phyloP scores from a whole-genome alignment of 1,140 invertebrate genomes.

The Himalopsyche phryganea region DNA sequence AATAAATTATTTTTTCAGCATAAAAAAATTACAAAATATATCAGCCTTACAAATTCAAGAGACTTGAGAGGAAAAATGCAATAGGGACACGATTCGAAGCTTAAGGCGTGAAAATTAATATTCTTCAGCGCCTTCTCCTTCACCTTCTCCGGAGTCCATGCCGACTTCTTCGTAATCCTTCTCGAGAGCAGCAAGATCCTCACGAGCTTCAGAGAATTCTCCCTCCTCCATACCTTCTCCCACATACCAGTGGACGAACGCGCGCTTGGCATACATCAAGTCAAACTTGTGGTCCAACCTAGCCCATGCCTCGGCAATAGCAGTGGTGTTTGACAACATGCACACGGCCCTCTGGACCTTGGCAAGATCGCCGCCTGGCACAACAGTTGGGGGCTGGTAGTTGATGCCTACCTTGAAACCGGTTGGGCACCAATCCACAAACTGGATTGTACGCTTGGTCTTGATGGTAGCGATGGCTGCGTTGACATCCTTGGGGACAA shows the following conservation, averaged over 20 bases:
- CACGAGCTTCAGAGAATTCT: conserved; percentile 81
- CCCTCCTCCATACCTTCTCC: conserved; percentile 85
- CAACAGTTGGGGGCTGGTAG: conserved; percentile 77
- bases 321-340: conserved; percentile 82
- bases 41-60: no score
- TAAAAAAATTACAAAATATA: no score
- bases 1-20: no score
- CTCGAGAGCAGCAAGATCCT: conserved; percentile 80
- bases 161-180: conserved; percentile 83
- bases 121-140: conserved; percentile 69
- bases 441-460: conserved; percentile 79
- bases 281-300: conserved; percentile 80
- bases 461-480: conserved; percentile 83
- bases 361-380: conserved; percentile 76
- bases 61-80: no score
- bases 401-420: conserved; percentile 82
- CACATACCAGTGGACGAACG: conserved; percentile 84
- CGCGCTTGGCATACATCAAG: conserved; percentile 78
- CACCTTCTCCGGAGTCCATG: conserved; percentile 69
- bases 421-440: conserved; percentile 90
- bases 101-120: conserved; percentile 46
- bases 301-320: conserved; percentile 75
- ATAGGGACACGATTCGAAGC: no score
- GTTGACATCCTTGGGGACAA: conserved; percentile 78
- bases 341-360: conserved; percentile 69